Percentiles rank a stretch among this genome's conserved stretches.
Conservation (phyloP, 1,140 invertebrate genomes). For the Hycleus cichorii region DNA sequence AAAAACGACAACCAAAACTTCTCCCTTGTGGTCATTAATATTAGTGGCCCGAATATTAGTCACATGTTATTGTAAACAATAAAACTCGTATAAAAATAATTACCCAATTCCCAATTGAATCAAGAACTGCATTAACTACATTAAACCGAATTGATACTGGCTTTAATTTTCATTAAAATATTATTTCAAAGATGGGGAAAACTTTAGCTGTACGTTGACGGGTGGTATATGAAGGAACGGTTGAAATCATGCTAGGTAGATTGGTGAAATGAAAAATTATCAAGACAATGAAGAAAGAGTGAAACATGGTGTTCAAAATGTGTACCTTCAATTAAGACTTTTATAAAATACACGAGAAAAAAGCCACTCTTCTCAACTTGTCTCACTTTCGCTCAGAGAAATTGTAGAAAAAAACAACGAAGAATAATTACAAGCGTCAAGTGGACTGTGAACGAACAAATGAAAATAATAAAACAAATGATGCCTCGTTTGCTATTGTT, state of each 20-base stretch:
- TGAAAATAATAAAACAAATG: constrained; percentile 39
- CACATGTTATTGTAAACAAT: not conserved
- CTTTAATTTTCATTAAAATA: constrained; percentile 28
- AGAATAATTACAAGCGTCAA: constrained; percentile 38
- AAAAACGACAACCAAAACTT: too few relatives aligned
- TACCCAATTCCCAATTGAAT: constrained; percentile 17
- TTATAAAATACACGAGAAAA: constrained; percentile 18
- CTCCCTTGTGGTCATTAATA: too few relatives aligned
- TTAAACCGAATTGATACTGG: constrained; percentile 23
- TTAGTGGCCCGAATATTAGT: too few relatives aligned
- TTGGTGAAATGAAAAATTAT: constrained; percentile 26
- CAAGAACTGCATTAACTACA: constrained; percentile 10
- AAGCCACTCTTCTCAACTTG: constrained; percentile 9
- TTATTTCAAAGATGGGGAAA: constrained; percentile 4
- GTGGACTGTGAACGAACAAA: constrained; percentile 36
- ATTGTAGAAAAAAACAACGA: constrained; percentile 25
- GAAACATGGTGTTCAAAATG: constrained; percentile 20
- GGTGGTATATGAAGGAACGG: too few relatives aligned
- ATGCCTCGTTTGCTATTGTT: constrained; percentile 26
- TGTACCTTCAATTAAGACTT: constrained; percentile 27
- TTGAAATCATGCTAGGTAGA: not conserved
- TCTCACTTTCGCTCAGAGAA: constrained; percentile 4
- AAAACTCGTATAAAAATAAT: constrained; percentile 22
- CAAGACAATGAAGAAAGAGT: constrained; percentile 24
- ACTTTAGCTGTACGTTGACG: too few relatives aligned